Evolutionary conservation across 2,888 invertebrate species (phyloP), one percentile per base, ranked within the genome.

Genomic region (Parnassius apollo): DNA sequence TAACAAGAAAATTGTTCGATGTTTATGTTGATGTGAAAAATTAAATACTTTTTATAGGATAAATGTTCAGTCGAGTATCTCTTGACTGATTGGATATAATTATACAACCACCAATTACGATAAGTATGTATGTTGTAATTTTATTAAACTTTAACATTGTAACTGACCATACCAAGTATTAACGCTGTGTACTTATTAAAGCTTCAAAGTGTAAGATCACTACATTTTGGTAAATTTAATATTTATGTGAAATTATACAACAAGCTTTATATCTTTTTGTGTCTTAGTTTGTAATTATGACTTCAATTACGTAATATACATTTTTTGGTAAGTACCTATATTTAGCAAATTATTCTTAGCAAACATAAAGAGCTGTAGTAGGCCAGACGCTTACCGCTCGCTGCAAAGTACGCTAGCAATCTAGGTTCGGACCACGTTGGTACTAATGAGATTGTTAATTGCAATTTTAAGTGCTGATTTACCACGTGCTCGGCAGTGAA

Each of bases 1-100:
- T 57, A 57, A 61, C 57, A 25, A 46, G 35, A 44, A 22, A 59
- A 59, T 59, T 42, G 22, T 58, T 59, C 12, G 13, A 18, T 25
- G 10, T 51, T 51, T 49, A 57, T 49, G 42, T 12, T 22, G 25
- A 45, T 51, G 25, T 51, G n/a, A 51, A 42, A 50, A 58, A 42
- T 42, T 10, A 22, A 57, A 35, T 12, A 11, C 35, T 49, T 13
- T 57, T 49, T 56, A 12, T 48, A 12, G n/a, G 48, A 25, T 22
- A 11, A 53, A 18, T 11, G 42, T 48, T 46, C 48, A 35, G 48
- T 48, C 8, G 12, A 45, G 11, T 18, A 4, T 44, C 12, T 42
- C 2, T 51, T 58, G 35, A 52, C 35, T 52, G 25, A 52, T 52
- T 51, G 42, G 25, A 4, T 22, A 35, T 46, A 46, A 10, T 7